Evolutionary conservation across 2,113 vertebrate species (phyloP), one percentile per base, ranked within the genome.

Genomic region (Sardina pilchardus): DNA sequence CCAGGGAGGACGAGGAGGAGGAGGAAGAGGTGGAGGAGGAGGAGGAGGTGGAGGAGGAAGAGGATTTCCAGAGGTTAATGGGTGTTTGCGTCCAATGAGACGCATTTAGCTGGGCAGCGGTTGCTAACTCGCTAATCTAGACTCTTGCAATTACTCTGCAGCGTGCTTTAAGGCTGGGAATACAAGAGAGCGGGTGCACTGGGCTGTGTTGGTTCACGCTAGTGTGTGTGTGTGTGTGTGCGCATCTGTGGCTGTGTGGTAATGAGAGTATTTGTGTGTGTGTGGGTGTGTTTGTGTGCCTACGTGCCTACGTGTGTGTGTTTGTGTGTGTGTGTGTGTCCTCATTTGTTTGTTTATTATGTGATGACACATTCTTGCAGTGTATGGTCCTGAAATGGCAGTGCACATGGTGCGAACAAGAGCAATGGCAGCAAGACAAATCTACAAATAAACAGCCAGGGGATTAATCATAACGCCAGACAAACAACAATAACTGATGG

Each of bases 41-140:
- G 19, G 71, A 78, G 83, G 42, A 87, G 83, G 86, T 87, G 81
- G 63, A 63, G 59, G 63, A 30, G 63, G 63, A 34, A 36, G 71
- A 78, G 83, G 42, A 82, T 90, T 90, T 89, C 53, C 45, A 90
- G 89, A 91, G 90, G 89, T 90, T 91, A 87, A 88, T 83, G 82
- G 90, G 82, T 78, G 84, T 88, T 87, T 86, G 87, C 85, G 88
- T 86, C 86, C 39, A 78, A 44, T 82, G 53, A 78, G 85, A 80
- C 78, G 75, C 47, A 84, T 78, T 80, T 24, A 2, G 36, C 24
- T 42, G 80, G 81, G 71, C 63, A 63, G 44, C 71, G 36, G 30
- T 78, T 30, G 34, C 30, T 34, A 36, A 78, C 30, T 78, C 30
- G 26, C 26, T 16, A 42, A 78, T 78, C 26, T 67, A 26, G 24